Percentiles rank a stretch among this genome's conserved stretches.
Evolutionary conservation across 2,888 invertebrate genomes (phyloP).

Genomic region (Octodonta nipae): DNA sequence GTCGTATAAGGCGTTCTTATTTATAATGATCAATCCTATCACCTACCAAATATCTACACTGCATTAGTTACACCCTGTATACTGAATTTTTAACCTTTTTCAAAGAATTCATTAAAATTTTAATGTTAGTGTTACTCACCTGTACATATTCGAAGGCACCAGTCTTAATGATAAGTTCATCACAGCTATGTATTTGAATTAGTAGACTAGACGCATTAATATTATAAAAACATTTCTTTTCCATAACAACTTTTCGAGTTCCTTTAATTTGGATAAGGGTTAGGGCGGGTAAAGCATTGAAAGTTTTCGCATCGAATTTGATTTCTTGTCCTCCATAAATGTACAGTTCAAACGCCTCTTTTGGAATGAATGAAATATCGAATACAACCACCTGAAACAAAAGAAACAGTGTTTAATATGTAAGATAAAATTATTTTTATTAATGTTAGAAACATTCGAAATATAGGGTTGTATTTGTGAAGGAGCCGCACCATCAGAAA

Average conservation of each 20-base stretch:
- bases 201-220: conserved; percentile 45
- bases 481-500: no score
- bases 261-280: conserved; percentile 42
- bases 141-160: conserved; percentile 49
- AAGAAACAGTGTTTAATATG: no score
- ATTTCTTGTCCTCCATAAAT: conserved; percentile 44
- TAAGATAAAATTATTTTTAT: no score
- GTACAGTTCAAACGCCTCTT: conserved; percentile 44
- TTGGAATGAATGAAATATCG: conserved; percentile 42
- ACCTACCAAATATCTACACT: no score
- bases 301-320: conserved; percentile 42
- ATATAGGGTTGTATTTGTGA: no score
- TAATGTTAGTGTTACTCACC: no score
- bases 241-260: conserved; percentile 41
- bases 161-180: conserved; percentile 46
- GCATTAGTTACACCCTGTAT: no score
- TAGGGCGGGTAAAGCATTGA: conserved; percentile 42
- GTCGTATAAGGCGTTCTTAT: no score
- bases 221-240: conserved; percentile 46
- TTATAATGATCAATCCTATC: no score
- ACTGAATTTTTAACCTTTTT: no score
- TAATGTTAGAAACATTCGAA: no score
- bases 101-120: no score
- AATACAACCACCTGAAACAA: conserved; percentile 39
- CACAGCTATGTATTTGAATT: conserved; percentile 47